Percentiles rank a stretch among this genome's conserved stretches.
Conservation (phyloP, 2,888 invertebrate genomes). For the Nebria brevicollis region DNA sequence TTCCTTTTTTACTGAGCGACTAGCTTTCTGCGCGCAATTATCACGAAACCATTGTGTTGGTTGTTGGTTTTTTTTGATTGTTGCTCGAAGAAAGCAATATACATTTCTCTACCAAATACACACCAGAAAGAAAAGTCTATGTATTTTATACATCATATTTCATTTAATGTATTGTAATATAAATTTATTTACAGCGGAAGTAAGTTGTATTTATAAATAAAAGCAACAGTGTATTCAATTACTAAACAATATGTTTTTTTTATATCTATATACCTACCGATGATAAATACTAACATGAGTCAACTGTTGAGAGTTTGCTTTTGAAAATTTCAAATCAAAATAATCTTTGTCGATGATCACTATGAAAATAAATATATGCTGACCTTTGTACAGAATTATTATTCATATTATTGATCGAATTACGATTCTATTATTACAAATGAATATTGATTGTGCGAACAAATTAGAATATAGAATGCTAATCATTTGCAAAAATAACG, state of each 20-base stretch:
- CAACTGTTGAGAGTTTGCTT: too few relatives aligned
- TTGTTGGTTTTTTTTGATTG: neutral
- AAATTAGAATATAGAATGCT: too few relatives aligned
- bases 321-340: too few relatives aligned
- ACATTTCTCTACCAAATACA: slow-evolving; percentile 46
- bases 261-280: too few relatives aligned
- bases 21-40: slow-evolving; percentile 2
- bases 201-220: slow-evolving; percentile 46
- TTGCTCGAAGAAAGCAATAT: neutral
- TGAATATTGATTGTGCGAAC: too few relatives aligned
- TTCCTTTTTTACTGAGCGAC: slow-evolving; percentile 18
- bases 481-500: too few relatives aligned
- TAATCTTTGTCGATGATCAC: too few relatives aligned
- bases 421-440: too few relatives aligned
- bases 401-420: too few relatives aligned
- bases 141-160: slow-evolving; percentile 46
- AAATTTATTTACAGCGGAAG: slow-evolving; percentile 45
- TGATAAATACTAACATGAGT: too few relatives aligned
- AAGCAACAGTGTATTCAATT: slow-evolving; percentile 39
- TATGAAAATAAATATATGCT: too few relatives aligned
- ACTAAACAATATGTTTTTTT: slow-evolving; percentile 10
- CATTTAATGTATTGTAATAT: slow-evolving; percentile 43
- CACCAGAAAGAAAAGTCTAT: slow-evolving; percentile 23
- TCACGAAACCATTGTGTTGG: neutral
- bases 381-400: too few relatives aligned